Base-by-base conservation (phyloP, 2,888 invertebrate genomes). In the Candidula unifasciata region DNA sequence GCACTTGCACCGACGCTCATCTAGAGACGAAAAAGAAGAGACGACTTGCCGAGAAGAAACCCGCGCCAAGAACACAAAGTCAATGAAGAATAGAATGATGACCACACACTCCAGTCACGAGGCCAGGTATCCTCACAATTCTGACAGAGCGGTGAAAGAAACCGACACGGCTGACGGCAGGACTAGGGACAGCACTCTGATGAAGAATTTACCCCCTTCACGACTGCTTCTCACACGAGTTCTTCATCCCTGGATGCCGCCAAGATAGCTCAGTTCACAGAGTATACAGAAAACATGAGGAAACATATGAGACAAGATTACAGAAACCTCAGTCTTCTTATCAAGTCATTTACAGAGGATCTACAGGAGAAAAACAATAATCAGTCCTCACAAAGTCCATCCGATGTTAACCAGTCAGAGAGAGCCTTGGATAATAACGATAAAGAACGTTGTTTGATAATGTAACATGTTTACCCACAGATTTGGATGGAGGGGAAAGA, bases 361-460 rank as follows among this genome's bases (percentile, higher is more conserved):
- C 52, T 82, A 0, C 66, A 76, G 27, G 82, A 82, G 57, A 69
- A 35, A 21, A 80, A 80, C 69, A 80, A 80, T 71, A 80, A 69
- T 16, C 37, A 69, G n/a, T 30, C 80, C 13, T 71, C 54, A 2
- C 54, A 27, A 52, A 68, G 79, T 44, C 30, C 5, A 27, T 79
- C 79, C 44, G n/a, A 64, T 68, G 10, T 44, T n/a, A n/a, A 44
- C 44, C 73, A 74, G n/a, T 33, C 52, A n/a, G n/a, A 57, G 5
- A 35, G 18, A 18, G 35, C 6, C 24, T 10, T 21, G 21, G 24
- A 77, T 1, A 60, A 0, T 10, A 73, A 73, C 0, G 44, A 33
- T 21, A 74, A 54, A 21, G 54, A 44, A 16, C 73, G 44, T 52
- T 73, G 73, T 13, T n/a, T 13, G 24, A 13, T 73, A 52, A 73